Evolutionary conservation across 2,113 vertebrate species (phyloP), one percentile per base, ranked within the genome.

Genomic region (Miniopterus natalensis): DNA sequence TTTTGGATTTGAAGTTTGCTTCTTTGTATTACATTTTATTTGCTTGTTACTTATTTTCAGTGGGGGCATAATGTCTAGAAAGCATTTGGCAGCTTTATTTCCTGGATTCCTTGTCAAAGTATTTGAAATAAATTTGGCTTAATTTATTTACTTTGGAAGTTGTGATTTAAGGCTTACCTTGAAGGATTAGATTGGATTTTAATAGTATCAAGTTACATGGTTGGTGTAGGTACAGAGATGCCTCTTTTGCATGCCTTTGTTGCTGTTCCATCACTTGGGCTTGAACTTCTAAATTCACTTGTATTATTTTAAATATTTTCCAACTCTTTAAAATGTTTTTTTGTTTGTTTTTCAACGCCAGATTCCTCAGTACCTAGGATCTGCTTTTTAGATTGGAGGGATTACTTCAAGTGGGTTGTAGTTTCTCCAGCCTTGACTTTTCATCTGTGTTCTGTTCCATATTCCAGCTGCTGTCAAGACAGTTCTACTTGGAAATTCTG

Each of bases 1-100:
- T 77, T 88, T 87, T 84, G 75, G 27, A 65, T 66, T 86, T 92
- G 51, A 92, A 63, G 40, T 75, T 95, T 63, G 13, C 42, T 90
- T 90, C 70, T 93, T 93, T 90, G 71, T 77, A 9, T 92, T 93
- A 53, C 12, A 45, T 94, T 90, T 70, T 85, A 40, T 49, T 74
- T 90, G 65, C 55, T 86, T 75, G 80, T 89, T 94, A 12, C 4
- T 91, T 59, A 63, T 68, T 77, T 90, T 73, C 88, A 91, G 31
- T 75, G 18, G 75, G 61, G 7, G 18, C 29, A 36, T 90, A 93
- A 20, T 61, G 53, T 61, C 51, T 11, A 73, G 51, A n/a, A 83
- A 93, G 31, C 15, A 45, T 31, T 63, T 89, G 47, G 53, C 15
- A 83, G 49, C 31, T 94, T 70, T 92, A 1, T 85, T 95, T 94